Percentiles rank a stretch among this genome's conserved stretches.
Conservation (phyloP, 2,888 invertebrate genomes). For the Macaria notata region DNA sequence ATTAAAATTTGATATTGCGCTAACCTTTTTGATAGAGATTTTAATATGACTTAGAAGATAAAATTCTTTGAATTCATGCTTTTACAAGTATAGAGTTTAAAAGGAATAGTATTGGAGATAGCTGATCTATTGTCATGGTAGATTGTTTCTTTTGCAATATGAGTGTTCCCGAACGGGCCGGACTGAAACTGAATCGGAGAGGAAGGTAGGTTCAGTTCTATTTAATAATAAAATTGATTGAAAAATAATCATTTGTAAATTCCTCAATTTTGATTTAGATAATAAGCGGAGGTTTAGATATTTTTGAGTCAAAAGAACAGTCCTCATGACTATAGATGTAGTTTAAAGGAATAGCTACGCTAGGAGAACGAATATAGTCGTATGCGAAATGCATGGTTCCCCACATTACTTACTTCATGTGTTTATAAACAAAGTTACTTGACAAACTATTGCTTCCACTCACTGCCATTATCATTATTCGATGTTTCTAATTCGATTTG, state of each 20-base stretch:
- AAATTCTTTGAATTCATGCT: too few relatives aligned
- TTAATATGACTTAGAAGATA: too few relatives aligned
- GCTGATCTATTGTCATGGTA: slow-evolving; percentile 80
- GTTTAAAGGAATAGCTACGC: slow-evolving; percentile 54
- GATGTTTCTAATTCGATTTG: neutral
- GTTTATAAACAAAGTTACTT: slow-evolving; percentile 81
- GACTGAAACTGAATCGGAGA: slow-evolving; percentile 73
- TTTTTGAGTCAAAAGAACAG: slow-evolving; percentile 69
- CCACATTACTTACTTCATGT: slow-evolving; percentile 80
- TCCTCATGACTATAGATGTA: slow-evolving; percentile 80
- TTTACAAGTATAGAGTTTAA: slow-evolving; percentile 8
- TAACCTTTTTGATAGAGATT: too few relatives aligned
- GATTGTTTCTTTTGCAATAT: slow-evolving; percentile 80
- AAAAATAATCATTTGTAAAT: slow-evolving; percentile 31
- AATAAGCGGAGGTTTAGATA: slow-evolving; percentile 69
- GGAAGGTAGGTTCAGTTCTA: slow-evolving; percentile 75
- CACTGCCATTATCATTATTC: slow-evolving; percentile 14
- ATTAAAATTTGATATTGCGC: too few relatives aligned
- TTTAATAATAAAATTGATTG: slow-evolving; percentile 45
- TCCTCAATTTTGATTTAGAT: slow-evolving; percentile 74
- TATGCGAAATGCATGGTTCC: slow-evolving; percentile 73
- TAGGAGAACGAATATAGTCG: slow-evolving; percentile 57
- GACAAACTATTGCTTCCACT: slow-evolving; percentile 71
- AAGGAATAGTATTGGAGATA: slow-evolving; percentile 77
- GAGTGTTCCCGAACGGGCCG: slow-evolving; percentile 71